Conservation (phyloP, 2,113 vertebrate genomes). For the Callaeas wilsoni region DNA sequence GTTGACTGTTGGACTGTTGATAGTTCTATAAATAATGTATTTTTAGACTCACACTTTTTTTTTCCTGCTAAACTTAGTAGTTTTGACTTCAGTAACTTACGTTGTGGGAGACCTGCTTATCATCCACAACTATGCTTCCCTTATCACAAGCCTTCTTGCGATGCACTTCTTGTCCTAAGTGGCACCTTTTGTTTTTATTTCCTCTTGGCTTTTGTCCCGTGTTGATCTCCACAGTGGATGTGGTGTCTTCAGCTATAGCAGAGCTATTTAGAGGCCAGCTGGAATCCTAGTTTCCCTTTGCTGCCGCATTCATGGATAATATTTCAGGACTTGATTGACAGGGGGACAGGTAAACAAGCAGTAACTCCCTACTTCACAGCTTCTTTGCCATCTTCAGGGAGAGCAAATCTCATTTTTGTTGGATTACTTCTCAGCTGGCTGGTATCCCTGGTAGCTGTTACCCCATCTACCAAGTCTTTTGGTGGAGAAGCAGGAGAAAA, state of each 20-base stretch:
- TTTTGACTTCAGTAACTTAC: background rate
- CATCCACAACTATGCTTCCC: background rate
- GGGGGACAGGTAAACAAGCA: background rate
- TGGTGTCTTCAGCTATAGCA: background rate
- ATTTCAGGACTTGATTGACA: background rate
- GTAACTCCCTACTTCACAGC: background rate
- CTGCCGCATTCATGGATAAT: background rate
- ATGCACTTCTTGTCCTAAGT: background rate
- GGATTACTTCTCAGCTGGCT: background rate
- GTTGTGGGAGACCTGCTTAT: background rate
- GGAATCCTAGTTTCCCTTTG: background rate
- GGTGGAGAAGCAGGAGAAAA: background rate
- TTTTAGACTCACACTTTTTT: background rate
- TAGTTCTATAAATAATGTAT: background rate
- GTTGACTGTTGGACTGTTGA: background rate
- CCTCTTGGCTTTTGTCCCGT: background rate
- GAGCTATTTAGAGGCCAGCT: background rate
- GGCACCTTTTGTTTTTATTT: background rate
- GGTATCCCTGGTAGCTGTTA: background rate
- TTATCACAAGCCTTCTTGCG: background rate
- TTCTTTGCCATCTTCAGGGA: background rate
- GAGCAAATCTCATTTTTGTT: background rate
- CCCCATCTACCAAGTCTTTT: background rate
- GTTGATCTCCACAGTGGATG: background rate
- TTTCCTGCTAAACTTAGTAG: rapidly evolving